Evolutionary conservation across 2,113 vertebrate species (phyloP).

Genomic region (Salminus brasiliensis): DNA sequence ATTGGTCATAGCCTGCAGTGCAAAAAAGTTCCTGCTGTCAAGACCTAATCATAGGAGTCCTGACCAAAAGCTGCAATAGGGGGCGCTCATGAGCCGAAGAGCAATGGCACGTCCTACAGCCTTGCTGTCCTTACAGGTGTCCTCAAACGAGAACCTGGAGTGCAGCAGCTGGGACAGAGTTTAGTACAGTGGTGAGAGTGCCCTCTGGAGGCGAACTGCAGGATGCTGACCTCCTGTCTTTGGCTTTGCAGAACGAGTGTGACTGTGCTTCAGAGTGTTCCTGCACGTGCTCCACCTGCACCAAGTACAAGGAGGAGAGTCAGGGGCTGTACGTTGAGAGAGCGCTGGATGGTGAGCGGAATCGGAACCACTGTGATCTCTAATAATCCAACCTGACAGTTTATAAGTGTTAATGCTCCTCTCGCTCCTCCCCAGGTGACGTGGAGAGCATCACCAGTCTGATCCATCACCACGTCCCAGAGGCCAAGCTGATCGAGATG

Average conservation of each 20-base stretch:
- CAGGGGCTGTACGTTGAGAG: slow-evolving; percentile 73
- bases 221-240: background rate
- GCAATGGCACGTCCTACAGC: no score
- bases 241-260: slow-evolving; percentile 74
- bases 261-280: slow-evolving; percentile 85
- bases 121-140: no score
- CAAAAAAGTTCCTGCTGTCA: no score
- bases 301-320: slow-evolving; percentile 68
- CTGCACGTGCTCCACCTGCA: slow-evolving; percentile 85
- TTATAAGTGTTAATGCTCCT: background rate
- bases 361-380: background rate
- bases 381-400: background rate
- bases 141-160: no score
- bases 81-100: no score
- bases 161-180: no score
- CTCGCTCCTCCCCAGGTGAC: slow-evolving; percentile 63
- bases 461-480: slow-evolving; percentile 91
- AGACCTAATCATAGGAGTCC: no score
- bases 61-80: no score
- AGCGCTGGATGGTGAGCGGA: slow-evolving; percentile 84
- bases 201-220: background rate
- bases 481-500: slow-evolving; percentile 90
- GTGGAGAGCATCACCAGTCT: slow-evolving; percentile 80
- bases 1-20: no score
- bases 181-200: no score